These are phyloP conservation scores for Acromyrmex heyeri DNA, from an alignment of 1,140 invertebrate species.

Conservation along the genomic window DNA sequence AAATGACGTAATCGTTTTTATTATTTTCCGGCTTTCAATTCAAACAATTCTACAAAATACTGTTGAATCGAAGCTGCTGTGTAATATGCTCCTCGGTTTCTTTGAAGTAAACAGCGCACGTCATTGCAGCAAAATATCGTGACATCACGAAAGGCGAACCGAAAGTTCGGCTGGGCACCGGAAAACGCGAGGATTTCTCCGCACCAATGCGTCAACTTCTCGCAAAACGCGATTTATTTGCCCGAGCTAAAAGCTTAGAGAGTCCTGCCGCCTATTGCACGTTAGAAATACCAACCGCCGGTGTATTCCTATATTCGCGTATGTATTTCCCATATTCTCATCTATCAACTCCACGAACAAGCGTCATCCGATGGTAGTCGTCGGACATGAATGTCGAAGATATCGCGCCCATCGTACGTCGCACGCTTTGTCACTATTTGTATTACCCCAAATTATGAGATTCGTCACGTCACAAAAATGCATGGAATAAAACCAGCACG, in stretches of 20 bases:
- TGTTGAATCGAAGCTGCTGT: slow-evolving; percentile 6
- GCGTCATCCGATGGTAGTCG: slow-evolving; percentile 14
- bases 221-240: slow-evolving; percentile 75
- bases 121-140: slow-evolving; percentile 62
- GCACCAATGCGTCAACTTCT: slow-evolving; percentile 60
- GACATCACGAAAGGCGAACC: slow-evolving; percentile 50
- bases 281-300: slow-evolving; percentile 66
- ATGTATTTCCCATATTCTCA: slow-evolving; percentile 62
- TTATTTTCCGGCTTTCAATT: not conserved
- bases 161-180: slow-evolving; percentile 20
- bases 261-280: slow-evolving; percentile 70
- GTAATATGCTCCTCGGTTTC: not conserved
- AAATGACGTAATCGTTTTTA: too few relatives aligned
- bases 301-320: slow-evolving; percentile 69
- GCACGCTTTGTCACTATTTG: not conserved
- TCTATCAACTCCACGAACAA: slow-evolving; percentile 73
- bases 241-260: slow-evolving; percentile 75
- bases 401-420: not conserved
- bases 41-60: not conserved
- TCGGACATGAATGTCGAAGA: not conserved
- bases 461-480: not conserved
- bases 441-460: not conserved
- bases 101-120: slow-evolving; percentile 62
- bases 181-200: slow-evolving; percentile 65
- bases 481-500: not conserved